Conservation (phyloP, 2,797 vertebrate species). For the Pantherophis vulpinus region DNA sequence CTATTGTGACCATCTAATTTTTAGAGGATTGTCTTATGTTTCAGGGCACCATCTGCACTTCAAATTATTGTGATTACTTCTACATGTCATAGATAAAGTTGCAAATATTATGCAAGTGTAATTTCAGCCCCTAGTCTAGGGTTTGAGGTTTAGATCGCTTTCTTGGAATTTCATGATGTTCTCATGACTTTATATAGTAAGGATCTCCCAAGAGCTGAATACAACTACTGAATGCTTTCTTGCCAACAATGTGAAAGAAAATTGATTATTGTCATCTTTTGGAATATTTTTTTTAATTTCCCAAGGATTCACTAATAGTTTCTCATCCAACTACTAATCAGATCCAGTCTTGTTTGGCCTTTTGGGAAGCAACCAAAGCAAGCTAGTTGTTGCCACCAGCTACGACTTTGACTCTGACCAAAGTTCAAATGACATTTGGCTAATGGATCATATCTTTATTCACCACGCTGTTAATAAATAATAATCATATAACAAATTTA, state of each 20-base stretch:
- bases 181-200: not conserved
- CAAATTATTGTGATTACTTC: not conserved
- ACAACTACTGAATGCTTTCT: not conserved
- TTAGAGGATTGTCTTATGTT: not conserved
- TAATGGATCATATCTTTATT: not conserved
- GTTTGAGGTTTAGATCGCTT: not conserved
- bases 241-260: not conserved
- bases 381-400: not conserved
- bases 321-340: not conserved
- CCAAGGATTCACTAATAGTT: not conserved
- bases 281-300: not conserved
- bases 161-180: not conserved
- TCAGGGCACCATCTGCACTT: not conserved
- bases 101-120: not conserved
- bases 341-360: not conserved
- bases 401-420: not conserved
- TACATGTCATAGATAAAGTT: not conserved
- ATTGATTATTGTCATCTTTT: not conserved
- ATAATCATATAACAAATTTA: not conserved
- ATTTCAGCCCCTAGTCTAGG: not conserved
- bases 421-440: not conserved
- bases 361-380: not conserved
- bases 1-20: not conserved
- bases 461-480: slow-evolving; percentile 16
- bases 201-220: not conserved